These are phyloP conservation scores for Eulithis testata DNA, from an alignment of 2,888 invertebrate genomes.

Conservation along the genomic window DNA sequence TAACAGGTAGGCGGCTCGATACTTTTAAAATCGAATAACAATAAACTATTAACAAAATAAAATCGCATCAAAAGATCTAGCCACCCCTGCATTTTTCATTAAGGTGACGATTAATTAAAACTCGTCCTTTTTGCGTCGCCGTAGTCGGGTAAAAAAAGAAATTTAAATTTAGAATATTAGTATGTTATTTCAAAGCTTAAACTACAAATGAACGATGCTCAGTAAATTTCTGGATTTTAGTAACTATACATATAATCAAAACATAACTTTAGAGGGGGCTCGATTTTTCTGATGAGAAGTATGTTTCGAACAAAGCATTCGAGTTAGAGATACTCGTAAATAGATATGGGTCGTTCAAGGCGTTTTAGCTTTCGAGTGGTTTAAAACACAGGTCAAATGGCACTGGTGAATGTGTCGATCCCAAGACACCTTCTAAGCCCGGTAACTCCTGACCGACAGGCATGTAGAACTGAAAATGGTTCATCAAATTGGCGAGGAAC, in stretches of 20 bases:
- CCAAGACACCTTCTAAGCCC: conserved; percentile 88
- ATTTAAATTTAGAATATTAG: too few relatives aligned
- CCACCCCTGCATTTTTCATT: too few relatives aligned
- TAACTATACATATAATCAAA: too few relatives aligned
- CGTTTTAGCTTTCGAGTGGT: conserved; percentile 12
- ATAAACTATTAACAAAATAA: neutral
- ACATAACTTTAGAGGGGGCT: too few relatives aligned
- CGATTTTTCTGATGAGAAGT: too few relatives aligned
- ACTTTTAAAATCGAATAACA: neutral
- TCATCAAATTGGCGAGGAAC: conserved; percentile 91
- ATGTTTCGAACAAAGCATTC: neutral
- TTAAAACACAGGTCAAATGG: conserved; percentile 49
- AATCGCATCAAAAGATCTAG: too few relatives aligned
- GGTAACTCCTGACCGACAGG: conserved; percentile 89
- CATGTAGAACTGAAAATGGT: conserved; percentile 87
- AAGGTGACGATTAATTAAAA: too few relatives aligned
- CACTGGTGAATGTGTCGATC: conserved; percentile 90
- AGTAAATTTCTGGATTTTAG: neutral
- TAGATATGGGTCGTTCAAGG: neutral
- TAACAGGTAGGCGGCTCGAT: neutral
- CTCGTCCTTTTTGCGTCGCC: too few relatives aligned
- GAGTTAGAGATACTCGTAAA: neutral
- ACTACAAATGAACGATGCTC: too few relatives aligned
- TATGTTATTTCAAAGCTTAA: too few relatives aligned
- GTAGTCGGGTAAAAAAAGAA: too few relatives aligned